A percentile compares a stretch with the other conserved stretches of the same genome.
phyloP scores from a whole-genome alignment of 2,888 invertebrate genomes.

The Pyrrhosoma nymphula region DNA sequence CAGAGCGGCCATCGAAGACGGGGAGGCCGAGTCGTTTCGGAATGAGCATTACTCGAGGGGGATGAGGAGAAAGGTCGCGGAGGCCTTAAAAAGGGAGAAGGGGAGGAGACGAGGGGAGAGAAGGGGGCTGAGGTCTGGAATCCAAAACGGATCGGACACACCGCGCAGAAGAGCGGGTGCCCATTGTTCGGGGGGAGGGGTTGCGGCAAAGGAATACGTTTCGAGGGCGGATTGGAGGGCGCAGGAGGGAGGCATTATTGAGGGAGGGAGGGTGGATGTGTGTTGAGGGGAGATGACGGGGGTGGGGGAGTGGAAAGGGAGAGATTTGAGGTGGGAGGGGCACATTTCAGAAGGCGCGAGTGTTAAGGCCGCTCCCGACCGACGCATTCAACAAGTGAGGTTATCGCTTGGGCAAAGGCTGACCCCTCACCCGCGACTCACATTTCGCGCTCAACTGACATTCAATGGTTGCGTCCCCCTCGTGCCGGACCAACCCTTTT shows the following conservation, averaged over 20 bases:
- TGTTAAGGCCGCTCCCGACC: conserved; percentile 62
- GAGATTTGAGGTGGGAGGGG: not conserved
- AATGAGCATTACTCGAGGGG: not conserved
- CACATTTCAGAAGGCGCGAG: conserved; percentile 49
- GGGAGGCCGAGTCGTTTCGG: not conserved
- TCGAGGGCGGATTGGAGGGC: not conserved
- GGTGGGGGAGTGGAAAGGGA: not conserved
- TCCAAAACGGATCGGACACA: conserved; percentile 15
- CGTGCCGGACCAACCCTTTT: conserved; percentile 35
- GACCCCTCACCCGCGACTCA: conserved; percentile 66
- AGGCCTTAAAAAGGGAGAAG: not conserved
- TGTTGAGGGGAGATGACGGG: not conserved
- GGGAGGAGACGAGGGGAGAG: not conserved
- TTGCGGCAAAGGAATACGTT: conserved; percentile 19
- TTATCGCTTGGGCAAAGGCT: conserved; percentile 61
- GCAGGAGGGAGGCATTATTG: not conserved
- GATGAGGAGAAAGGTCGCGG: not conserved
- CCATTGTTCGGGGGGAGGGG: not conserved
- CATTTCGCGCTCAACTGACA: conserved; percentile 67
- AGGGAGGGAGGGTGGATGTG: not conserved
- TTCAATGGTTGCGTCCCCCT: conserved; percentile 52
- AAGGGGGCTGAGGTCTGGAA: not conserved
- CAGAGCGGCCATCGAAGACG: not conserved
- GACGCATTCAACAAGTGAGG: conserved; percentile 66
- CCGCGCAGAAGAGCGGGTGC: not conserved